phyloP scores from a whole-genome alignment of 1,140 invertebrate genomes.

The Drosophila watanabei region DNA sequence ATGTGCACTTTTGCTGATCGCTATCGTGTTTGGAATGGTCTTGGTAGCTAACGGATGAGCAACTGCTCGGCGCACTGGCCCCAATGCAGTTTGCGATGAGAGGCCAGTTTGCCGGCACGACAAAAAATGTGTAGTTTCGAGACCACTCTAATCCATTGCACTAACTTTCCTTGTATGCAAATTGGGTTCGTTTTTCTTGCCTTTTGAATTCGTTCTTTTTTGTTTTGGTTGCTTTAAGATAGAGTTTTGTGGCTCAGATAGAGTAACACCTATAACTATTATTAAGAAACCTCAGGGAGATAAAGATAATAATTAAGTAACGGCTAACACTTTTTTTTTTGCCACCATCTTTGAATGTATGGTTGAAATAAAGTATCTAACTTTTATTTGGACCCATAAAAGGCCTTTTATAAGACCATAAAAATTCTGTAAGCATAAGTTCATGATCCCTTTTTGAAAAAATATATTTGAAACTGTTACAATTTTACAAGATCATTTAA shows the following conservation, averaged over 20 bases:
- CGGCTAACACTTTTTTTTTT: neutral
- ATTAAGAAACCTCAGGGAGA: neutral
- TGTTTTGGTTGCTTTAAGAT: neutral
- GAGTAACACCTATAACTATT: no score
- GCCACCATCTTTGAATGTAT: neutral
- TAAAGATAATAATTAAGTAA: neutral
- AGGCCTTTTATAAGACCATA: neutral
- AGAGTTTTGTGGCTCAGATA: neutral
- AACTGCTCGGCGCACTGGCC: conserved; percentile 53
- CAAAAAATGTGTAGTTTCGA: conserved; percentile 77
- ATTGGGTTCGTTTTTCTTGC: conserved; percentile 41
- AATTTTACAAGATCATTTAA: neutral
- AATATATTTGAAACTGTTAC: neutral
- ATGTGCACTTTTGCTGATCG: conserved; percentile 71
- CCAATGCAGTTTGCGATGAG: conserved; percentile 53
- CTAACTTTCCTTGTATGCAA: conserved; percentile 70
- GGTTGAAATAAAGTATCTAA: neutral
- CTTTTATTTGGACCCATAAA: no score
- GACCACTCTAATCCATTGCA: conserved; percentile 85
- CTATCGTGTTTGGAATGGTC: conserved; percentile 85
- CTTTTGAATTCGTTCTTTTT: neutral
- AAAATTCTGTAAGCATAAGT: neutral
- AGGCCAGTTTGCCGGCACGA: conserved; percentile 13
- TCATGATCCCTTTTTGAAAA: neutral
- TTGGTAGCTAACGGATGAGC: conserved; percentile 84